Base-by-base conservation (phyloP, 2,888 invertebrate species). In the Acanthosepion esculentum region DNA sequence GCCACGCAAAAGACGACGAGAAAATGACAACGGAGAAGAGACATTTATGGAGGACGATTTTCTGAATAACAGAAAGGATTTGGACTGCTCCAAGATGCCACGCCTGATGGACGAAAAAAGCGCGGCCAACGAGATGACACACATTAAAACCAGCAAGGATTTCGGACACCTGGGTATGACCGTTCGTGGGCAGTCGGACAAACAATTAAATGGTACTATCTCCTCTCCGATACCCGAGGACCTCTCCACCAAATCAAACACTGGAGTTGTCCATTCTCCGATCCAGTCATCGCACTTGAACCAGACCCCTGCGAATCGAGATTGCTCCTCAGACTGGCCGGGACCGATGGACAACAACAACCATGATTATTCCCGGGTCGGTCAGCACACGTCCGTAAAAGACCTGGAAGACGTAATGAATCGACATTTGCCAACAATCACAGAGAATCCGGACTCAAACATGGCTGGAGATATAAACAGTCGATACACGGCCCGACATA, bases 351-450 rank as follows among this genome's bases (percentile, higher is more conserved):
- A 94, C 41, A 91, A 78, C 78, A 59, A 64, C 78, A 48, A 93
- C 48, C 94, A n/a, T 26, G 64, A 78, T 50, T 78, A 33, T 29
- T 48, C 78, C 33, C 94, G 91, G 55, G 91, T 92, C 29, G 91
- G 95, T 95, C 96, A 94, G 55, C 94, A 94, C 64, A 94, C 94
- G 95, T 98, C 99, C 2, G 99, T 99, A 0, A 99, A 99, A 97
- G 99, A 99, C 96, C 98, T 99, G 96, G 99, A 99, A 97, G 99
- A 99, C 97, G 99, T 99, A 93, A 99, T 99, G 99, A 99, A 99
- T 48, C 99, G 99, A 97, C 99, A 99, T 98, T 98, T 99, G 95
- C 98, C 98, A n/a, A 78, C 96, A 95, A 94, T 96, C 94, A 94
- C 98, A n/a, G 33, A 94, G 91, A 94, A 94, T 92, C 96, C 96